Percentiles rank a stretch among this genome's conserved stretches.
Conservation (phyloP, 2,888 invertebrate genomes). For the Aphodius sticticus region DNA sequence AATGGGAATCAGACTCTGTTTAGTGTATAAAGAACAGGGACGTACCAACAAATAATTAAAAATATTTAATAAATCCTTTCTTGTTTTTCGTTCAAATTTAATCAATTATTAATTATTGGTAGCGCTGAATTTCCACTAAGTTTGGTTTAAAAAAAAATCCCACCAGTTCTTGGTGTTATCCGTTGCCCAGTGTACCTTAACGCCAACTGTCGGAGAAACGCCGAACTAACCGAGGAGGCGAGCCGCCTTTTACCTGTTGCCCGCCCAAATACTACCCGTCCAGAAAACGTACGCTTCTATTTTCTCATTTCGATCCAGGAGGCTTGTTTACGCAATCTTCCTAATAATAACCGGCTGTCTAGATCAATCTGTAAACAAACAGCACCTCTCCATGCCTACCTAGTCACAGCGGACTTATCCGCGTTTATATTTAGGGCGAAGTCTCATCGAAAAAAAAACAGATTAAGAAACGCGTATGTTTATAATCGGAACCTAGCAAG, state of each 20-base stretch:
- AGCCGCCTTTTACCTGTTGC: constrained; percentile 55
- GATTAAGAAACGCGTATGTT: neutral
- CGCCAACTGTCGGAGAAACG: constrained; percentile 56
- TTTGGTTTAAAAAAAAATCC: too few relatives aligned
- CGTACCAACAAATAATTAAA: too few relatives aligned
- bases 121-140: too few relatives aligned
- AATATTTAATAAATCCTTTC: too few relatives aligned
- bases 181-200: constrained; percentile 42
- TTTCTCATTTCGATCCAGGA: constrained; percentile 25
- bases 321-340: constrained; percentile 25
- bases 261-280: constrained; percentile 43
- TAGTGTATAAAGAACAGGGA: too few relatives aligned
- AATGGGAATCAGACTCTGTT: too few relatives aligned
- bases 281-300: constrained; percentile 43
- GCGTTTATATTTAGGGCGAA: neutral
- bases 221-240: constrained; percentile 52
- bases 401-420: neutral
- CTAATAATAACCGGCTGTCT: constrained; percentile 13
- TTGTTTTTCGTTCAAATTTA: too few relatives aligned
- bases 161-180: too few relatives aligned
- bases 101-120: too few relatives aligned
- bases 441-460: neutral
- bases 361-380: neutral
- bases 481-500: neutral
- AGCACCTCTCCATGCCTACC: neutral